Evolutionary conservation across 2,113 vertebrate genomes (phyloP).

Genomic region (Tretioscincus oriximinensis): DNA sequence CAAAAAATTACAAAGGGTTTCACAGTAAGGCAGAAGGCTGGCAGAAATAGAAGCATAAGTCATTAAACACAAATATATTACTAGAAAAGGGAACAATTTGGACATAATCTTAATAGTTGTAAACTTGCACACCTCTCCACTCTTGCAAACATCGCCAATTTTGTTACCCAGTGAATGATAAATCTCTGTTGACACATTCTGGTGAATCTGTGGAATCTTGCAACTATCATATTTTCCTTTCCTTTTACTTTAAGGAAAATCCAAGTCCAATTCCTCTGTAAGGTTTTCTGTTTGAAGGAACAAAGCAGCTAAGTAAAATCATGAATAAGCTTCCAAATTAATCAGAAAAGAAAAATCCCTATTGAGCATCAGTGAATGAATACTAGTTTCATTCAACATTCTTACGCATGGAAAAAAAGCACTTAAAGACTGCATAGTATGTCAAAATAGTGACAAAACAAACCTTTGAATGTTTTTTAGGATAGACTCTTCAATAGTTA

Average conservation of each 20-base stretch:
- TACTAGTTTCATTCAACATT: constrained; percentile 35
- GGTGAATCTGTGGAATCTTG: neutral
- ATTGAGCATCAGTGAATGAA: constrained; percentile 46
- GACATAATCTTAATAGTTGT: constrained; percentile 9
- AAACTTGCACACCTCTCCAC: neutral
- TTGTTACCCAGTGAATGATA: neutral
- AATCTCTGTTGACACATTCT: neutral
- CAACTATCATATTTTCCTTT: no score
- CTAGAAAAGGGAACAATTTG: neutral
- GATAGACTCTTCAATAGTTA: constrained; percentile 51
- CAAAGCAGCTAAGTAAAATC: constrained; percentile 34
- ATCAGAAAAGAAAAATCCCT: constrained; percentile 45
- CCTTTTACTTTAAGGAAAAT: no score
- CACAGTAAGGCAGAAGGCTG: no score
- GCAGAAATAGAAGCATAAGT: no score
- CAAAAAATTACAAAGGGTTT: neutral
- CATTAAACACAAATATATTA: no score
- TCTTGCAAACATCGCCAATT: neutral
- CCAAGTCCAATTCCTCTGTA: neutral
- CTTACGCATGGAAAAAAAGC: constrained; percentile 55
- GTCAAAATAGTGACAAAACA: constrained; percentile 57
- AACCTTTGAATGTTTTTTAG: constrained; percentile 45
- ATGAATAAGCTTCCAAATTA: constrained; percentile 51
- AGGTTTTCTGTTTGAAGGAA: constrained; percentile 52
- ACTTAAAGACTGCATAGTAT: constrained; percentile 44